Base-by-base conservation (phyloP, 2,888 invertebrate species). In the Epinotia ramella region DNA sequence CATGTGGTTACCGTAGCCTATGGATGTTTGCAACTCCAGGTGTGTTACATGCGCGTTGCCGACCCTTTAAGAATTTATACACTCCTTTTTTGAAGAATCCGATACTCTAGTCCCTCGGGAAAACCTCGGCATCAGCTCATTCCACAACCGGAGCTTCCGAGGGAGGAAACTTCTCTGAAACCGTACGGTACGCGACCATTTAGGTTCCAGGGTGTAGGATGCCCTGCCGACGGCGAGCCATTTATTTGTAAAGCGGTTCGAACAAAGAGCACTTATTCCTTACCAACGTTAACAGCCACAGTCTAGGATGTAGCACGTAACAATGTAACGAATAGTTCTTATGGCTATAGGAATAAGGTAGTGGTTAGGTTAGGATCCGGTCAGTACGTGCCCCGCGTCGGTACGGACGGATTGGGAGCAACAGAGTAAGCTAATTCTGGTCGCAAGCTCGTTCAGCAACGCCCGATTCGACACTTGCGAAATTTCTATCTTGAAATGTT, bases 381-480 rank as follows among this genome's bases (percentile, higher is more conserved):
- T 18, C 46, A 44, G 33, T 53, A 69, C 69, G 59, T 60, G 69
- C 69, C 59, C 20, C 46, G 16, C 24, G 59, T 24, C 46, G 59
- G 40, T 40, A 12, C 28, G 46, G n/a, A 24, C 20, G 69, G 69
- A 69, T 69, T 60, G 59, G 69, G 59, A 46, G 59, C 59, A 53
- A 40, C 67, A 53, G 67, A 69, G 57, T 44, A 59, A 68, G 69
- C 59, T 46, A 46, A 69, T 69, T 69, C 69, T 16, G 44, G 69
- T 0, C 11, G 44, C 69, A 69, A 59, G 69, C 40, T n/a, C 59
- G 59, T 46, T 59, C 16, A 16, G 59, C 59, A 24, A 69, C 57
- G 69, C 60, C 20, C 28, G 24, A 69, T 69, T 69, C 69, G 69
- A 60, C 69, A 60, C 59, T 44, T 9, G 68, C 44, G 11, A 40